Base-by-base conservation (phyloP, 2,797 vertebrate species). In the Syncerus caffer region DNA sequence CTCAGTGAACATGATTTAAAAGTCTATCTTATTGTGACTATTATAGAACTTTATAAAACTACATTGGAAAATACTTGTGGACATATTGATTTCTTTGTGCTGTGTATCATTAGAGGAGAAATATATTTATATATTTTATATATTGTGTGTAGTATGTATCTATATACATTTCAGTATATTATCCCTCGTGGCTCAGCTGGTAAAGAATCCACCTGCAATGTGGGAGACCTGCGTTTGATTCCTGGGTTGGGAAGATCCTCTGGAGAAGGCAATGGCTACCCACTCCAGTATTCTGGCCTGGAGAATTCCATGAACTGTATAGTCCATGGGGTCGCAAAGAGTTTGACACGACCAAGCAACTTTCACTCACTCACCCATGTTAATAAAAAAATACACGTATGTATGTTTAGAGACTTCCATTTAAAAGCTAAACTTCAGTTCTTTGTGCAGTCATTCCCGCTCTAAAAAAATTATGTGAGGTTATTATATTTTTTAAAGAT, bases 31-130 rank as follows among this genome's bases (percentile, higher is more conserved):
- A 47, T 7, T 51, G 25, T 31, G 25, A 31, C 51, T 31, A 2
- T 16, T 29, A 14, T 9, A 19, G 34, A 34, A 45, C 3, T 17
- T 47, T 78, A 50, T 4, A 15, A 47, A 85, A 34, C 23, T 19
- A 45, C 31, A 27, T 14, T 45, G 50, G 74, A 58, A 38, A 74
- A 57, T 6, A 6, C 23, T 11, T 23, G 42, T 0, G 17, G 29
- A 25, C 2, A 38, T 23, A 25, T 7, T 51, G 7, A 6, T 85
- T 64, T 64, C 11, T 58, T 53, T n/a, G 47, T 25, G 47, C 21
- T 9, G 3, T 0, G 0, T 42, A 15, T 50, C 8, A 3, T 51
- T 19, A 27, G 21, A 76, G 64, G 16, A 31, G 15, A 42, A 82
- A 60, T 25, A 29, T 0, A 27, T 31, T 47, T 45, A 38, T 47